Percentiles rank a stretch among this genome's conserved stretches.
Evolutionary conservation across 2,888 invertebrate genomes (phyloP).

Genomic region (Apoda limacodes): DNA sequence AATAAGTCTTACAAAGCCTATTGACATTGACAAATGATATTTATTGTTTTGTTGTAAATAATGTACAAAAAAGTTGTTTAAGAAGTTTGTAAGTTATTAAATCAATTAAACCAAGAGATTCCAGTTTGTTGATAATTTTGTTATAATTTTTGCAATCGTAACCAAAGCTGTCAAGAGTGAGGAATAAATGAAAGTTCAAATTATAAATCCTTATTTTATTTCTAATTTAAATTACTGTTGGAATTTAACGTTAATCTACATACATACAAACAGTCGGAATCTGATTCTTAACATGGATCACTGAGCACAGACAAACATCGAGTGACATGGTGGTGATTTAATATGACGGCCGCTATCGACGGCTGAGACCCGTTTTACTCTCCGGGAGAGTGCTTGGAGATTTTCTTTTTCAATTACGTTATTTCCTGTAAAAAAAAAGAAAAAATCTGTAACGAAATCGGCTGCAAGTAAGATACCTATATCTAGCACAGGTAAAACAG

Average conservation of each 20-base stretch:
- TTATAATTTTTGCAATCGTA: background rate
- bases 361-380: slow-evolving; percentile 31
- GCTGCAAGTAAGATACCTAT: too few species aligned
- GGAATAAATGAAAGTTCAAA: slow-evolving; percentile 48
- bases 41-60: slow-evolving; percentile 43
- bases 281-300: slow-evolving; percentile 46
- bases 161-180: too few species aligned
- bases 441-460: too few species aligned
- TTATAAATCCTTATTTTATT: slow-evolving; percentile 54
- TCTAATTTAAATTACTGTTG: slow-evolving; percentile 50
- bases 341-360: slow-evolving; percentile 21
- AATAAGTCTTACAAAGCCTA: too few species aligned
- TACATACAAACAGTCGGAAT: slow-evolving; percentile 46
- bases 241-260: slow-evolving; percentile 47
- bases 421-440: slow-evolving; percentile 52
- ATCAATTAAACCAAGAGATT: slow-evolving; percentile 11
- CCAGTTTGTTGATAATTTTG: too few species aligned
- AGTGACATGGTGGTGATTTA: slow-evolving; percentile 30
- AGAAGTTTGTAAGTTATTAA: slow-evolving; percentile 10
- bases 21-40: slow-evolving; percentile 30
- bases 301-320: slow-evolving; percentile 50
- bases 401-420: too few species aligned
- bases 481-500: too few species aligned
- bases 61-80: slow-evolving; percentile 51
- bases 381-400: too few species aligned